phyloP scores from a whole-genome alignment of 2,113 vertebrate species.

The Symphodus melops region DNA sequence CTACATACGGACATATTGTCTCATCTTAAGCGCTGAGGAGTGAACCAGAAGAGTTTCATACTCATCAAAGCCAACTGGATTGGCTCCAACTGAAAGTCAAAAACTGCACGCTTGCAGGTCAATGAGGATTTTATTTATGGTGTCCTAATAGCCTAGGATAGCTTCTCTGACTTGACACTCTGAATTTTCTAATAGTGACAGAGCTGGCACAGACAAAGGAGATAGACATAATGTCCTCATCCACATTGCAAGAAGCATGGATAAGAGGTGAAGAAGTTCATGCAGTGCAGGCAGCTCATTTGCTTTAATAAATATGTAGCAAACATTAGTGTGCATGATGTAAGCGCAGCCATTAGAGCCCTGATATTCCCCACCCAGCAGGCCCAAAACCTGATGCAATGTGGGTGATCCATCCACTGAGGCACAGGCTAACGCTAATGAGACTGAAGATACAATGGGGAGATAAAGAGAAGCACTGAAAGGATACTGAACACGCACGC shows the following conservation, averaged over 20 bases:
- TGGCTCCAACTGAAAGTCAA: conserved; percentile 7
- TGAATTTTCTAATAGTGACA: neutral
- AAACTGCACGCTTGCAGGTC: neutral
- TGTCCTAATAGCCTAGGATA: neutral
- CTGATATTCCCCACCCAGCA: conserved; percentile 36
- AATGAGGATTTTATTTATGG: neutral
- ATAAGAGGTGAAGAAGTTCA: neutral
- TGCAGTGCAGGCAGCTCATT: neutral
- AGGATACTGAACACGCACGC: conserved; percentile 17
- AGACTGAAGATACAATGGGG: conserved; percentile 59
- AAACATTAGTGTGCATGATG: conserved; percentile 18
- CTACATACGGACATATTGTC: neutral
- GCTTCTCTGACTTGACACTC: neutral
- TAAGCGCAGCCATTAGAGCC: conserved; percentile 26
- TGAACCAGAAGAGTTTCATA: neutral
- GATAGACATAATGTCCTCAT: neutral
- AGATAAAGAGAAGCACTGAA: conserved; percentile 34
- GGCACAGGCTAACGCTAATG: conserved; percentile 53
- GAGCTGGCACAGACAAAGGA: neutral
- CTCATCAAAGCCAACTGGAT: neutral
- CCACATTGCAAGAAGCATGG: neutral
- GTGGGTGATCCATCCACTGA: conserved; percentile 51
- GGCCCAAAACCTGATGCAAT: conserved; percentile 37
- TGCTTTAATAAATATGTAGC: conserved; percentile 23
- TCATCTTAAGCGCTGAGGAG: neutral